phyloP scores from a whole-genome alignment of 1,140 invertebrate genomes.

The Drosophila hydei region DNA sequence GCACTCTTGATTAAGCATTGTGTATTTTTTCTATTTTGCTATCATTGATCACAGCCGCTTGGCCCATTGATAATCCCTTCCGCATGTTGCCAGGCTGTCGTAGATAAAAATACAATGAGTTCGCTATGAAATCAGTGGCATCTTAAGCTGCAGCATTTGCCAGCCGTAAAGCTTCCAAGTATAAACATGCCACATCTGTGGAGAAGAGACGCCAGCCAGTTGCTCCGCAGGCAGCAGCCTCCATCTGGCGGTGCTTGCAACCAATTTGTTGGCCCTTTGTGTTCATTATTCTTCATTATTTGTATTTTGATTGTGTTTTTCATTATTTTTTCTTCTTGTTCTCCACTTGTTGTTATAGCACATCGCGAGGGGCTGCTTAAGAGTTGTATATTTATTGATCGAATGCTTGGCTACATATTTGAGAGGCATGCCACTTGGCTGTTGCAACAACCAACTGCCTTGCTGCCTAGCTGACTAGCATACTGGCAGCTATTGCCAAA shows the following conservation, averaged over 20 bases:
- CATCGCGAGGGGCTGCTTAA: conserved; percentile 47
- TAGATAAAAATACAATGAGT: conserved; percentile 17
- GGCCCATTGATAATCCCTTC: conserved; percentile 21
- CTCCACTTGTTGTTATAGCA: neutral
- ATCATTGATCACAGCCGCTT: conserved; percentile 11
- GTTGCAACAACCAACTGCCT: too few relatives aligned
- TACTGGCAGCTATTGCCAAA: conserved; percentile 16
- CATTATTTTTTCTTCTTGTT: conserved; percentile 11
- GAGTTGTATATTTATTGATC: conserved; percentile 70
- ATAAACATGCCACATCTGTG: conserved; percentile 24
- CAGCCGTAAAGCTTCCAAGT: conserved; percentile 18
- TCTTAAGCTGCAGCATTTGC: conserved; percentile 22
- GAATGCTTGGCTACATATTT: conserved; percentile 20
- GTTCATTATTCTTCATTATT: conserved; percentile 63
- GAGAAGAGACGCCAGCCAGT: neutral
- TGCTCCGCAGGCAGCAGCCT: conserved; percentile 20
- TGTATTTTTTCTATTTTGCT: conserved; percentile 6
- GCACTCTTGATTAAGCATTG: conserved; percentile 3
- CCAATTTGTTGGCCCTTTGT: conserved; percentile 41
- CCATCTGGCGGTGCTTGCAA: conserved; percentile 33
- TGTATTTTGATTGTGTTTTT: conserved; percentile 58
- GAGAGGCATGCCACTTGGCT: conserved; percentile 46
- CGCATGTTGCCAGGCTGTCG: conserved; percentile 13
- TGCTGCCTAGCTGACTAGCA: too few relatives aligned
- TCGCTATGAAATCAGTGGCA: conserved; percentile 1